These are phyloP conservation scores for Cotesia vestalis DNA, from an alignment of 1,140 invertebrate genomes.

Conservation along the genomic window DNA sequence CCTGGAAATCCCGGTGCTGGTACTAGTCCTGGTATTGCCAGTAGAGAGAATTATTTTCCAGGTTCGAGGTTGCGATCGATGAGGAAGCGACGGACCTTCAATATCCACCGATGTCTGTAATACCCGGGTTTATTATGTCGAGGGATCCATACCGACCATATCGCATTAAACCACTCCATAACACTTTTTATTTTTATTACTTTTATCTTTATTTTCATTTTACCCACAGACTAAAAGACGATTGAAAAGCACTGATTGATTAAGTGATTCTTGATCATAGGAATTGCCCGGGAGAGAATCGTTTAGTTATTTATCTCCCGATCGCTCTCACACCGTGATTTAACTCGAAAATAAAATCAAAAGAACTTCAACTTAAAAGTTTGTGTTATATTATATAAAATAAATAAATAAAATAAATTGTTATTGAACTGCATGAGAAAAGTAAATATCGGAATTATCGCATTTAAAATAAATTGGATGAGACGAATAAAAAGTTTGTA, in stretches of 20 bases:
- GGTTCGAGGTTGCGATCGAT: slow-evolving; percentile 1
- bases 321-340: not conserved
- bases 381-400: not conserved
- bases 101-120: slow-evolving; percentile 10
- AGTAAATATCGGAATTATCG: too few relatives aligned
- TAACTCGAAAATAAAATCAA: slow-evolving; percentile 2
- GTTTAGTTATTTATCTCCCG: not conserved
- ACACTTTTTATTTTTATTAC: too few relatives aligned
- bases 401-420: too few relatives aligned
- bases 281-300: slow-evolving; percentile 4
- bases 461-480: too few relatives aligned
- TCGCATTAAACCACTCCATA: too few relatives aligned
- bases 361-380: not conserved
- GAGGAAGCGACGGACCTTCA: slow-evolving; percentile 31
- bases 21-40: slow-evolving; percentile 23
- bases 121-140: slow-evolving; percentile 30
- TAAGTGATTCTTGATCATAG: slow-evolving; percentile 30
- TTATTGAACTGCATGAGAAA: too few relatives aligned
- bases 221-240: not conserved
- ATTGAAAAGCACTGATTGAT: slow-evolving; percentile 30
- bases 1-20: slow-evolving; percentile 37
- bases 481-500: too few relatives aligned
- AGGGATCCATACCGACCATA: not conserved
- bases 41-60: slow-evolving; percentile 40
- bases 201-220: too few relatives aligned